phyloP scores from a whole-genome alignment of 2,113 vertebrate genomes.

The Thalassarche chlororhynchos region DNA sequence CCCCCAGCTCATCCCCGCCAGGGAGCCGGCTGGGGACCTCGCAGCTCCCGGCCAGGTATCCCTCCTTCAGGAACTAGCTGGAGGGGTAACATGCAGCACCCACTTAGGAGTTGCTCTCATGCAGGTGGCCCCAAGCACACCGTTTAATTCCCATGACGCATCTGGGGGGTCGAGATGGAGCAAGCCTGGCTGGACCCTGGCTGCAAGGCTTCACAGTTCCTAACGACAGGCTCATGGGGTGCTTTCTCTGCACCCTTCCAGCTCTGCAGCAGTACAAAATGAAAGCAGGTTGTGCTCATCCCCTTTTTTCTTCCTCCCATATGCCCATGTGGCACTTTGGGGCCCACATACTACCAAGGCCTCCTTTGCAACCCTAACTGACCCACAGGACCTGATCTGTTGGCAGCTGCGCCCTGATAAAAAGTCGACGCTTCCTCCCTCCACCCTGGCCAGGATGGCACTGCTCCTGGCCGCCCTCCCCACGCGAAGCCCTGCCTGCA shows the following conservation, averaged over 20 bases:
- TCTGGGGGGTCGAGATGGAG: accelerated
- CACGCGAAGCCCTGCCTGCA: neutral
- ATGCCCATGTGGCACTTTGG: neutral
- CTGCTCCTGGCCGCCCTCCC: neutral
- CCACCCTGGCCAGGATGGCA: accelerated
- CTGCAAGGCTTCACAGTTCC: neutral
- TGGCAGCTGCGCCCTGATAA: neutral
- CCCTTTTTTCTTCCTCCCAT: neutral
- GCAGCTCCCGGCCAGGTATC: neutral
- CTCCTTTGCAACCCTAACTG: neutral
- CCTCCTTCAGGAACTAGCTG: neutral
- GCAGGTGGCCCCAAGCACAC: neutral
- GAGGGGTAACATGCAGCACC: neutral
- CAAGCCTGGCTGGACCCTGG: neutral
- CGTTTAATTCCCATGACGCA: neutral
- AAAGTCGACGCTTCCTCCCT: neutral
- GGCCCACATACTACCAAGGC: neutral
- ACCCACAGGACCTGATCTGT: neutral
- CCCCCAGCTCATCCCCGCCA: neutral
- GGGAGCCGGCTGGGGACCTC: neutral
- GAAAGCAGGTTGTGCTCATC: neutral
- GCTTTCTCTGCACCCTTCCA: neutral
- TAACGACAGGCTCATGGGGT: neutral
- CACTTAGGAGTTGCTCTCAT: accelerated
- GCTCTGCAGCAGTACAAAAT: neutral